Evolutionary conservation across 2,797 vertebrate genomes (phyloP).

Genomic region (Melanotaenia nigrans): DNA sequence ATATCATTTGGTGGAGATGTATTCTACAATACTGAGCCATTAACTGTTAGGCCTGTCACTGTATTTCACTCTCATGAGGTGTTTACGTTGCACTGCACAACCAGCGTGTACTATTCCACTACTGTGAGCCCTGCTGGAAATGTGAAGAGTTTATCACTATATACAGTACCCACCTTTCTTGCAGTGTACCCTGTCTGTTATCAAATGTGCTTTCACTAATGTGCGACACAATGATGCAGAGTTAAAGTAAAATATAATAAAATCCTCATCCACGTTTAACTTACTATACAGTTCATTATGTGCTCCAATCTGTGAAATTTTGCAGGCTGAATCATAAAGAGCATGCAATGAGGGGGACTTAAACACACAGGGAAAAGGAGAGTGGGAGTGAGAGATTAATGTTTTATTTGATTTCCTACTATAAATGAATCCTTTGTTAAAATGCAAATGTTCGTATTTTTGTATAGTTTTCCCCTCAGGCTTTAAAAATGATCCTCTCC

Average conservation of each 20-base stretch:
- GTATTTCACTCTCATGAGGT: slow-evolving; percentile 67
- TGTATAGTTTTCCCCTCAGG: slow-evolving; percentile 30
- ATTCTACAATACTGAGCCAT: slow-evolving; percentile 51
- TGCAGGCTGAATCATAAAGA: slow-evolving; percentile 53
- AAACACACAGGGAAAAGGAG: slow-evolving; percentile 11
- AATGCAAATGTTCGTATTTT: slow-evolving; percentile 66
- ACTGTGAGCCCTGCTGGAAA: slow-evolving; percentile 37
- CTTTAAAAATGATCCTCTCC: slow-evolving; percentile 42
- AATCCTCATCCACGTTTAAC: slow-evolving; percentile 56
- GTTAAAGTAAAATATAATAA: slow-evolving; percentile 44
- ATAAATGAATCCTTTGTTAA: slow-evolving; percentile 66
- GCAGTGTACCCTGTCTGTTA: slow-evolving; percentile 25
- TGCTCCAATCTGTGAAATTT: slow-evolving; percentile 40
- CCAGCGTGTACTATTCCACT: slow-evolving; percentile 48
- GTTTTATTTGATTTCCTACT: slow-evolving; percentile 66
- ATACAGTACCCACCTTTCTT: slow-evolving; percentile 31
- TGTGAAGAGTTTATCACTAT: slow-evolving; percentile 34
- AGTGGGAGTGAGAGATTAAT: slow-evolving; percentile 45
- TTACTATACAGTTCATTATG: slow-evolving; percentile 55
- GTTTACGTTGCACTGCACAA: slow-evolving; percentile 58
- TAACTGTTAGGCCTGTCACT: slow-evolving; percentile 67
- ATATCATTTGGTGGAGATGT: slow-evolving; percentile 56
- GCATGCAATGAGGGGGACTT: slow-evolving; percentile 37
- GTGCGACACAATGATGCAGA: slow-evolving; percentile 20
- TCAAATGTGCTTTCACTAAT: slow-evolving; percentile 13